phyloP scores from a whole-genome alignment of 1,140 invertebrate species.

The Ips typographus region DNA sequence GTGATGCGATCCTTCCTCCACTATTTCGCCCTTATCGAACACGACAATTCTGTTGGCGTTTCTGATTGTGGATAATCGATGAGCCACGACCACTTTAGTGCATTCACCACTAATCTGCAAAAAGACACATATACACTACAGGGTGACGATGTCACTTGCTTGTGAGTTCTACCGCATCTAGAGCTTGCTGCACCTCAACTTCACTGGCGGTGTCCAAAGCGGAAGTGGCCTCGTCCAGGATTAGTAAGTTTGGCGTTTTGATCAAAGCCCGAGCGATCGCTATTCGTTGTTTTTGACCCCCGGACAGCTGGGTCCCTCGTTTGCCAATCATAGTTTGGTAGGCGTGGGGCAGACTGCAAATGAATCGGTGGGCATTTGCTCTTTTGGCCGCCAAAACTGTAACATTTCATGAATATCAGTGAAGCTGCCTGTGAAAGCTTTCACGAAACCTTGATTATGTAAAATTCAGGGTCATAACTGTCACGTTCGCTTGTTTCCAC shows the following conservation, averaged over 20 bases:
- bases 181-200: constrained; percentile 65
- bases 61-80: constrained; percentile 78
- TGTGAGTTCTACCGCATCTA: constrained; percentile 57
- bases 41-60: constrained; percentile 78
- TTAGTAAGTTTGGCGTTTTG: constrained; percentile 69
- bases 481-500: no score
- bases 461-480: no score
- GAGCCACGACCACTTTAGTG: constrained; percentile 85
- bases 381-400: constrained; percentile 53
- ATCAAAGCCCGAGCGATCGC: constrained; percentile 75
- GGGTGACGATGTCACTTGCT: no score
- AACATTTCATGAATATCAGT: background rate
- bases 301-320: constrained; percentile 68
- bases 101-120: constrained; percentile 67
- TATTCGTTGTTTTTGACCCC: constrained; percentile 75
- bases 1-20: constrained; percentile 73
- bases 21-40: constrained; percentile 67
- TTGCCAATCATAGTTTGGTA: constrained; percentile 79
- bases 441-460: no score
- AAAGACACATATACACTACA: no score
- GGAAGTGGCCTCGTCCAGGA: constrained; percentile 82
- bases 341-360: constrained; percentile 70
- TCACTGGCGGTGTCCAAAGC: constrained; percentile 71
- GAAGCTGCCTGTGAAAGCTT: background rate
- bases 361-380: constrained; percentile 83